phyloP scores from a whole-genome alignment of 2,113 vertebrate species.

The Semnornis frantzii region DNA sequence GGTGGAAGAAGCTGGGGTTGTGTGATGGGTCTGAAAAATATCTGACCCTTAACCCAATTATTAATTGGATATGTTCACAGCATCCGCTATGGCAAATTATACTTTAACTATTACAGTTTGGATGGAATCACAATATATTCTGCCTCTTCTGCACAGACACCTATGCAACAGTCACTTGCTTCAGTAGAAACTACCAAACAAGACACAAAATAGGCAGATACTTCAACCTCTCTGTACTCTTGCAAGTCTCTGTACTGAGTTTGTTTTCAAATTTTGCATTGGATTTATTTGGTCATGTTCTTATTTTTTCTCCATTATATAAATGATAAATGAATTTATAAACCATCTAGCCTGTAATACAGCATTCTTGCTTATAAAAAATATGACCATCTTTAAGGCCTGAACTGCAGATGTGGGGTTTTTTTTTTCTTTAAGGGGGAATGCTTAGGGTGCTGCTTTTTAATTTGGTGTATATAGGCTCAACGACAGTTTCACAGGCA shows the following conservation, averaged over 20 bases:
- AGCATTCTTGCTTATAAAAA: neutral
- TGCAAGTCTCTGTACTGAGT: neutral
- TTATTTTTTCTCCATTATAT: neutral
- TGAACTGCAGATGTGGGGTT: neutral
- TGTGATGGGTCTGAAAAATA: neutral
- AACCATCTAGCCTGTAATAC: neutral
- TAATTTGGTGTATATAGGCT: neutral
- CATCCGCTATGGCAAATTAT: neutral
- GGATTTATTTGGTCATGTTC: neutral
- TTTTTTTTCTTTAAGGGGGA: neutral
- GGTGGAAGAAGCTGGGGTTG: neutral
- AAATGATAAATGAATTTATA: neutral
- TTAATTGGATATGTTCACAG: neutral
- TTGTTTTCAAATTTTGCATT: neutral
- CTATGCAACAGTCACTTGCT: neutral
- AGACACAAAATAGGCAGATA: neutral
- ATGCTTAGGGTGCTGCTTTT: neutral
- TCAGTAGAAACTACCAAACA: neutral
- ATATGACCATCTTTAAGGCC: neutral
- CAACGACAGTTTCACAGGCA: neutral
- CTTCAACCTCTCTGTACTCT: neutral
- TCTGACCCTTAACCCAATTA: neutral
- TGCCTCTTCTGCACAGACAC: neutral
- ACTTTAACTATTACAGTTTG: neutral
- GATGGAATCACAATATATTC: neutral